A percentile compares a stretch with the other conserved stretches of the same genome.
Evolutionary conservation across 2,797 vertebrate species (phyloP).

Genomic region (Notoglanidium macrostoma): DNA sequence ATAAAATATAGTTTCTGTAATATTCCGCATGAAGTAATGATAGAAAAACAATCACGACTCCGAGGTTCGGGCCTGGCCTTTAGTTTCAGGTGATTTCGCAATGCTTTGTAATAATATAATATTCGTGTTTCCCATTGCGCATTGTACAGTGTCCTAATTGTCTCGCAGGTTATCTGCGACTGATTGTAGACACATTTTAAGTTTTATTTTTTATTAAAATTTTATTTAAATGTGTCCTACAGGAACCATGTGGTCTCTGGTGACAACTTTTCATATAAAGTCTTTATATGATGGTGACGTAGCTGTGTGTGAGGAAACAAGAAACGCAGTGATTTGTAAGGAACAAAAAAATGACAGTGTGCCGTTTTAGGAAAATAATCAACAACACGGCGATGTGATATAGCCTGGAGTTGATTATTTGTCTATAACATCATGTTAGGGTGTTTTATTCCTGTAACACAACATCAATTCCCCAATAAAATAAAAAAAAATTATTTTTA

Average conservation of each 20-base stretch:
- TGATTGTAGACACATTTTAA: not conserved
- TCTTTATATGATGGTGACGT: not conserved
- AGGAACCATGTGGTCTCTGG: not conserved
- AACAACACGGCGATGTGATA: not conserved
- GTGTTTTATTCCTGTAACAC: not conserved
- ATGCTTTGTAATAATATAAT: not conserved
- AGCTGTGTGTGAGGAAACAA: not conserved
- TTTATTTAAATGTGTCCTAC: not conserved
- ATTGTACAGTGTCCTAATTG: not conserved
- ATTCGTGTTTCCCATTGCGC: not conserved
- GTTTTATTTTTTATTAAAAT: not conserved
- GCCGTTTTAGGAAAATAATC: not conserved
- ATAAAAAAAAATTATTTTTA: no score
- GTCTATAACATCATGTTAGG: not conserved
- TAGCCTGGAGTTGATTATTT: not conserved
- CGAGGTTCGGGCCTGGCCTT: not conserved
- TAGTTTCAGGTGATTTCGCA: not conserved
- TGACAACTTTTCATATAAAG: not conserved
- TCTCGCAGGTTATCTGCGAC: not conserved
- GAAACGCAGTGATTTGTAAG: not conserved
- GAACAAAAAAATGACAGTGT: not conserved
- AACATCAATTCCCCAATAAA: not conserved
- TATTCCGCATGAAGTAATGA: not conserved
- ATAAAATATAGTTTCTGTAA: slow-evolving; percentile 4
- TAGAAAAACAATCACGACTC: not conserved